Percentiles rank a stretch among this genome's conserved stretches.
These are phyloP conservation scores for Nomada ferruginata DNA, from an alignment of 2,888 invertebrate genomes.

Conservation along the genomic window DNA sequence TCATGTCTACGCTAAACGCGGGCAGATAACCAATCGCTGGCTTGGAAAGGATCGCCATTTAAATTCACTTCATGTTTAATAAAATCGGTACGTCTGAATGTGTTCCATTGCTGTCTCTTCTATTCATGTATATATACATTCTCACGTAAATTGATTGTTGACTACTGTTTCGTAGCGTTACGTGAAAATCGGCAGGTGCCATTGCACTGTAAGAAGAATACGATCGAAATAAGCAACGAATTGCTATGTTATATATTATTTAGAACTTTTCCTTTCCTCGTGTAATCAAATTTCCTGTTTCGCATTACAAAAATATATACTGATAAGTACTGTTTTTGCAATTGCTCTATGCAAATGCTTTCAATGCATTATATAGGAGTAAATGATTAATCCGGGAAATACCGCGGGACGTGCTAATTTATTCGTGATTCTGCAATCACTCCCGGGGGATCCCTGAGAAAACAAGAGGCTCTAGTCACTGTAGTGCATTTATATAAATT, in stretches of 20 bases:
- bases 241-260: not conserved
- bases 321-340: not conserved
- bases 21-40: slow-evolving; percentile 6
- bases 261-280: too few species aligned
- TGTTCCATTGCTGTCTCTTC: not conserved
- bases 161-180: not conserved
- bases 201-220: not conserved
- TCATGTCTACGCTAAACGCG: slow-evolving; percentile 27
- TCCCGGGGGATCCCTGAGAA: not conserved
- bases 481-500: not conserved
- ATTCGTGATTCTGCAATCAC: not conserved
- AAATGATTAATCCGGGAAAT: slow-evolving; percentile 1
- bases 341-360: not conserved
- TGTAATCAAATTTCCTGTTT: too few species aligned
- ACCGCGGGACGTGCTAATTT: not conserved
- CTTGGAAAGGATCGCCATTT: not conserved
- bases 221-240: not conserved
- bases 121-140: not conserved
- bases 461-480: not conserved
- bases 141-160: not conserved
- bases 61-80: slow-evolving; percentile 22
- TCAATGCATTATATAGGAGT: not conserved
- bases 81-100: not conserved
- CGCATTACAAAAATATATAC: not conserved
- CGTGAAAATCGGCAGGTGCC: not conserved